Evolutionary conservation across 1,140 invertebrate species (phyloP), one percentile per base, ranked within the genome.

Genomic region (Ephestia elutella): DNA sequence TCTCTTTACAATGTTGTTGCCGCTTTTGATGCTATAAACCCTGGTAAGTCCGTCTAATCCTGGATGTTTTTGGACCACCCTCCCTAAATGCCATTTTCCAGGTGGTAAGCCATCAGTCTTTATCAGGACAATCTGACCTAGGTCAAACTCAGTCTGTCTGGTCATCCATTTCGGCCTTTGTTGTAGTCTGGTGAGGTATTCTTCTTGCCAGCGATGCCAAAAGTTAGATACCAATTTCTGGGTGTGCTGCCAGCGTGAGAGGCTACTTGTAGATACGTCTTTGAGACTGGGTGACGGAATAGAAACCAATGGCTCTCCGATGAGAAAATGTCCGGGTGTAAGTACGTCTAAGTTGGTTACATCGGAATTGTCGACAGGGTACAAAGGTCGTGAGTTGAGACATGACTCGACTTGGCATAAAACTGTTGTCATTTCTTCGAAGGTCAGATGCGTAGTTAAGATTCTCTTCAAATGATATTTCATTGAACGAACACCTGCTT

Each of bases 1-100:
- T n/a, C n/a, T n/a, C n/a, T n/a, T n/a, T n/a, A n/a, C n/a, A n/a
- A n/a, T n/a, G n/a, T n/a, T n/a, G n/a, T n/a, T n/a, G n/a, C n/a
- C n/a, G n/a, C n/a, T n/a, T n/a, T n/a, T n/a, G n/a, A 56, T 38
- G 11, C 35, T 51, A 44, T 11, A 56, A 59, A 57, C 10, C 53
- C 28, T 48, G 15, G 44, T 19, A 18, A 28, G 25, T 28, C 25
- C 25, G 25, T 28, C 25, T 28, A 28, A 28, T 28, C 25, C 8
- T 5, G 25, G 25, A 28, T 28, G 25, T 28, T 28, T 28, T 5
- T 28, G 3, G 3, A 28, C 25, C 25, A 28, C 25, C 8, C 25
- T 28, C 8, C 25, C 25, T 28, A 28, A 28, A 28, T 28, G 25
- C 25, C 25, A 28, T 28, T 28, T 28, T 28, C 25, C 25, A 8